Evolutionary conservation across 2,797 vertebrate genomes (phyloP).

Genomic region (Arnoldichthys spilopterus): DNA sequence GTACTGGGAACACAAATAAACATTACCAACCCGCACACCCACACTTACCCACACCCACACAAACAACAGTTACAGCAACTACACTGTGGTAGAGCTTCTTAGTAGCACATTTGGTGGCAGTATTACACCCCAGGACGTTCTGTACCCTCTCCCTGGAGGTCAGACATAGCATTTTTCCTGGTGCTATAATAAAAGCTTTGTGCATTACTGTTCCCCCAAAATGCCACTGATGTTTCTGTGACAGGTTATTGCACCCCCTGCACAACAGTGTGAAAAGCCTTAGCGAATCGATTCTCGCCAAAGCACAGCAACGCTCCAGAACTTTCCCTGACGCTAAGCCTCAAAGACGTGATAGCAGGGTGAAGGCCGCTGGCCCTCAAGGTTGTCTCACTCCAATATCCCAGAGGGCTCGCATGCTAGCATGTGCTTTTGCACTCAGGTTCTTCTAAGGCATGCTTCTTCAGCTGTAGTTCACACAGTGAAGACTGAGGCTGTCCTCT

Average conservation of each 20-base stretch:
- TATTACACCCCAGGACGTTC: constrained; percentile 19
- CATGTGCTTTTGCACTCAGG: constrained; percentile 25
- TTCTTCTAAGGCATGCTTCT: constrained; percentile 1
- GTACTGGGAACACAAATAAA: too few species aligned
- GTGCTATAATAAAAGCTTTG: constrained; percentile 33
- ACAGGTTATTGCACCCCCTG: constrained; percentile 29
- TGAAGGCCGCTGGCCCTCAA: constrained; percentile 45
- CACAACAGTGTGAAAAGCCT: constrained; percentile 30
- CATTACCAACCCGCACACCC: too few species aligned
- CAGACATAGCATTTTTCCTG: constrained; percentile 30
- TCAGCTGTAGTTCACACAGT: constrained; percentile 7
- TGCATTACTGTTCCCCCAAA: constrained; percentile 13
- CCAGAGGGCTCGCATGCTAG: not conserved
- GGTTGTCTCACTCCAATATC: constrained; percentile 44
- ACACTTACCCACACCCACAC: not conserved
- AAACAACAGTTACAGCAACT: constrained; percentile 31
- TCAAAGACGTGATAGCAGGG: constrained; percentile 39
- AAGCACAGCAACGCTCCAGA: constrained; percentile 7
- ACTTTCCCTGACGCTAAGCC: constrained; percentile 19
- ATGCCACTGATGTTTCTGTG: not conserved
- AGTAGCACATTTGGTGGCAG: constrained; percentile 15
- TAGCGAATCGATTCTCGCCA: constrained; percentile 42
- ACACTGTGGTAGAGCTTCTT: constrained; percentile 10
- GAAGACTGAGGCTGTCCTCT: not conserved
- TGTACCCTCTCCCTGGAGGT: constrained; percentile 7